Evolutionary conservation across 2,888 invertebrate species (phyloP), one percentile per base, ranked within the genome.

Genomic region (Smittia sp.): DNA sequence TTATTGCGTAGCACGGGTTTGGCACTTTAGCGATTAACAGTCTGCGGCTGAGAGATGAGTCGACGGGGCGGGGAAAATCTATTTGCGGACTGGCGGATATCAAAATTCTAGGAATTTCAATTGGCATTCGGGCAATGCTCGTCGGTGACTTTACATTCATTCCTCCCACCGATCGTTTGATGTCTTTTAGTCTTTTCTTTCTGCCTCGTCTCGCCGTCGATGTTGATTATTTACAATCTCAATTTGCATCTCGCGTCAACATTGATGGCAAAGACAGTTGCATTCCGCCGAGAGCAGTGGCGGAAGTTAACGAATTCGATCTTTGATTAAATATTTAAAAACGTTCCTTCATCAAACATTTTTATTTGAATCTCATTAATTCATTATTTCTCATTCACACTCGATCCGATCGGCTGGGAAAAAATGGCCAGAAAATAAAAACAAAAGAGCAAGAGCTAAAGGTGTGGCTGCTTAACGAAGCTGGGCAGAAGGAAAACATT

Each of bases 401-500:
- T 52, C 52, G 15, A 52, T 4, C 52, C 38, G 11, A 38, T 38
- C 15, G 15, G 9, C n/a, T 52, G 7, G 4, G 4, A 6, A 6
- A 22, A 62, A 62, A 62, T 62, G 62, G 18, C 62, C 62, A 62
- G 7, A 62, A 52, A 62, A 62, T 24, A 62, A 62, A 62, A 62
- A 62, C 62, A 62, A 62, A 62, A 62, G n/a, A n/a, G n/a, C 7
- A 4, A 11, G 2, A 24, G 20, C 62, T 18, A 4, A 62, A 62
- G 62, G 62, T 62, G 62, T 24, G 62, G 62, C 62, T 62, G 18
- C n/a, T 62, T 62, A 62, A 24, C 62, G 62, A 62, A 62, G 15
- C 39, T 13, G 52, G 7, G 62, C 7, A 62, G 62, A 62, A 18
- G 18, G 4, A 24, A 62, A 62, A 7, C 52, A 38, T 38, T 38